These are phyloP conservation scores for Pitangus sulphuratus DNA, from an alignment of 2,797 vertebrate genomes.

Conservation along the genomic window DNA sequence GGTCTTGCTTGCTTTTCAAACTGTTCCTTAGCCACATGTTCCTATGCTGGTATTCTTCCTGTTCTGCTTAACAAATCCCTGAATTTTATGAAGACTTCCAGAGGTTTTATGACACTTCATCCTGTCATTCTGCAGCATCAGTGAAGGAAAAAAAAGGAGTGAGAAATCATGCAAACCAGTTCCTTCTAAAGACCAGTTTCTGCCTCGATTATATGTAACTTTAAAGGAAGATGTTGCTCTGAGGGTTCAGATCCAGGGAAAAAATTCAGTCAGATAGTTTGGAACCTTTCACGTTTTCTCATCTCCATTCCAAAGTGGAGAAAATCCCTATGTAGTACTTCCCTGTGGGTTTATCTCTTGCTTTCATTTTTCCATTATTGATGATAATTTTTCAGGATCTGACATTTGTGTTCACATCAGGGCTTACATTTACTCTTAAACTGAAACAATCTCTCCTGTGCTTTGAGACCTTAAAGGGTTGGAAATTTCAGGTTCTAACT, in stretches of 20 bases:
- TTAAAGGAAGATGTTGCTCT: neutral
- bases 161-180: neutral
- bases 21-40: neutral
- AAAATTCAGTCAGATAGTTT: neutral
- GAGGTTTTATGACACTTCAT: neutral
- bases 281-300: neutral
- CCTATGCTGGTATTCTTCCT: neutral
- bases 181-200: neutral
- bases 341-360: neutral
- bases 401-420: neutral
- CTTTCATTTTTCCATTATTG: slow-evolving; percentile 21
- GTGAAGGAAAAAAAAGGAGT: neutral
- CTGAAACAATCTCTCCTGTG: neutral
- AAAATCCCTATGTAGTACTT: neutral
- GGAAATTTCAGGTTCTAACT: neutral
- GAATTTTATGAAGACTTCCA: neutral
- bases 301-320: slow-evolving; percentile 10
- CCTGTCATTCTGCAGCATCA: neutral
- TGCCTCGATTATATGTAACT: neutral
- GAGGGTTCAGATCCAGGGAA: neutral
- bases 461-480: neutral
- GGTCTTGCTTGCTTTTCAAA: neutral
- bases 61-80: neutral
- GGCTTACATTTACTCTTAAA: neutral
- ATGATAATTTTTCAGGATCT: slow-evolving; percentile 13